phyloP scores from a whole-genome alignment of 2,888 invertebrate species.

The Plutella xylostella region DNA sequence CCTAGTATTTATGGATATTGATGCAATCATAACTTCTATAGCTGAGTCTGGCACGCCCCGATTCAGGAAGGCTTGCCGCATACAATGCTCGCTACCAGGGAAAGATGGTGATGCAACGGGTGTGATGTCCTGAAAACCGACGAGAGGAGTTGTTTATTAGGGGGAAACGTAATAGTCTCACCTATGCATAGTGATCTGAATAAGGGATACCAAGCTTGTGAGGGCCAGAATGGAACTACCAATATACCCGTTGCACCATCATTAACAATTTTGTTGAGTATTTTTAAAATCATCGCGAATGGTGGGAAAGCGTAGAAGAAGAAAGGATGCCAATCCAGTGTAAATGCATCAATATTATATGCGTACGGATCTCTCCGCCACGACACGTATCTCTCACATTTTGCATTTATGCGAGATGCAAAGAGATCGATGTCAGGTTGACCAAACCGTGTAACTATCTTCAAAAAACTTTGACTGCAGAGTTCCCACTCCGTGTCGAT shows the following conservation, averaged over 20 bases:
- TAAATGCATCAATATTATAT: neutral
- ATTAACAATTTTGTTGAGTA: constrained; percentile 12
- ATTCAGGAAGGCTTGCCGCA: constrained; percentile 12
- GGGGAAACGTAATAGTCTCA: constrained; percentile 6
- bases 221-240: constrained; percentile 8
- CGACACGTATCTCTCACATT: neutral
- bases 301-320: constrained; percentile 17
- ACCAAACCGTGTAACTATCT: neutral
- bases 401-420: neutral
- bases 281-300: constrained; percentile 11
- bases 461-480: neutral
- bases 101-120: constrained; percentile 11
- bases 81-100: constrained; percentile 8
- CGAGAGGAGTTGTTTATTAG: constrained; percentile 12
- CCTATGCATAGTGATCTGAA: neutral
- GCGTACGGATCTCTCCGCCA: neutral
- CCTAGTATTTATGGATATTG: constrained; percentile 13
- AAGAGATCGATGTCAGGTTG: neutral
- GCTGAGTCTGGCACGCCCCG: constrained; percentile 10
- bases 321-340: neutral
- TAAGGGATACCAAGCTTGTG: neutral
- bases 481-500: constrained; percentile 5
- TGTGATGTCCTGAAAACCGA: constrained; percentile 16
- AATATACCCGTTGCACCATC: constrained; percentile 12
- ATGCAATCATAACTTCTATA: constrained; percentile 13